Evolutionary conservation across 2,888 invertebrate species (phyloP), one percentile per base, ranked within the genome.

Genomic region (Dicyrtomina minuta): DNA sequence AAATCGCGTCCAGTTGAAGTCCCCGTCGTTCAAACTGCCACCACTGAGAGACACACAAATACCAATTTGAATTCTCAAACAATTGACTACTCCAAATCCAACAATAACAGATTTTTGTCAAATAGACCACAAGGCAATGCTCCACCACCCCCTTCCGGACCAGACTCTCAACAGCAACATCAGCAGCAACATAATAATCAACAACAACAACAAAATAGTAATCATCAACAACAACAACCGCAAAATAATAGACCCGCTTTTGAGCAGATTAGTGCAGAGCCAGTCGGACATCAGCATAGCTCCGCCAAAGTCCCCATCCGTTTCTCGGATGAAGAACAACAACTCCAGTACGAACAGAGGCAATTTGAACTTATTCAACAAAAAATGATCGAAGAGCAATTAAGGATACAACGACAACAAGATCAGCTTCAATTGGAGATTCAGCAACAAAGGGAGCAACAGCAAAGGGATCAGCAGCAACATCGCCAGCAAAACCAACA

Each of bases 251-350:
- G 13, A n/a, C 46, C 55, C 3, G 33, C 26, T 12, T 68, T 68
- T 44, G 68, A 68, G 17, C 53, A 56, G 27, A 68, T 68, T 22
- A 46, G 53, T 44, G 68, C 68, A 10, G 41, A 62, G 44, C 62
- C 61, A 22, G 61, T 61, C 2, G 65, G 65, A 26, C 13, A 15
- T 17, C 61, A 55, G 33, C 41, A 49, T 5, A 26, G 20, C 13
- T 62, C 68, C 33, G 15, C 53, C n/a, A 61, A 61, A 27, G 68
- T 68, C 10, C 68, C 68, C 13, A 62, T 62, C 22, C 12, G 53
- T 15, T 68, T 68, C 62, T 62, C 68, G 1, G 26, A 53, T 12
- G 17, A 60, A 17, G 55, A 56, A 20, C 51, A 68, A 26, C 61
- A 53, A 27, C 33, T 51, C 5, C 66, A 58, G 27, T 58, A 39